Evolutionary conservation across 2,113 vertebrate genomes (phyloP), one percentile per base, ranked within the genome.

Genomic region (Forbesichthys agassizii): DNA sequence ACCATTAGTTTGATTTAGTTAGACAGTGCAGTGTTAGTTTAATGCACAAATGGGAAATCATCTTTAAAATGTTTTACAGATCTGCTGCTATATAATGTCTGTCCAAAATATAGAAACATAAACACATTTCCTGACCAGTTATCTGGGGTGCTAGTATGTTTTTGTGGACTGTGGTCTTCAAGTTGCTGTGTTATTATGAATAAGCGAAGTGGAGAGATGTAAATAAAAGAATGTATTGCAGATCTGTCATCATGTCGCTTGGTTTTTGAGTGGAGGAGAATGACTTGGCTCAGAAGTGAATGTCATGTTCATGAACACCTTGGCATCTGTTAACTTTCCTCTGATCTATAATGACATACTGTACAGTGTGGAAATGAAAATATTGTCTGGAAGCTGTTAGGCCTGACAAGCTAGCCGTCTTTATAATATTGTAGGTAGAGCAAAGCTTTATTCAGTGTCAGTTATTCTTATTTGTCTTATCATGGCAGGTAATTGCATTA

Each of bases 171-270:
- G 77, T 84, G 81, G 77, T 73, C 82, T 49, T 78, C 78, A 70
- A 71, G 20, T 11, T 46, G 16, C 73, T 68, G 70, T 76, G 69
- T 66, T 68, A 61, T 77, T 69, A 82, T 63, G 66, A 71, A 73
- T 60, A 71, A 75, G 75, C 69, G 74, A 64, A 73, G 83, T 69
- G 70, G 87, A 83, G 78, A 71, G 86, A 88, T 91, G 90, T 91
- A 93, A 92, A 93, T 92, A 92, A 93, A 92, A 83, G 82, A 84
- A 85, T 85, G 89, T 82, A 87, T 77, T 76, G 64, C 80, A 91
- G 86, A 69, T 77, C 64, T 57, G 5, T 64, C 77, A 64, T 65
- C 48, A 16, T 16, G 16, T 16, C 0, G 36, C 77, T 33, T 55
- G 77, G 70, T 49, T 79, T 52, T 16, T 85, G 14, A 42, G 73